Evolutionary conservation across 2,888 invertebrate species (phyloP).

Genomic region (Congeria kusceri): DNA sequence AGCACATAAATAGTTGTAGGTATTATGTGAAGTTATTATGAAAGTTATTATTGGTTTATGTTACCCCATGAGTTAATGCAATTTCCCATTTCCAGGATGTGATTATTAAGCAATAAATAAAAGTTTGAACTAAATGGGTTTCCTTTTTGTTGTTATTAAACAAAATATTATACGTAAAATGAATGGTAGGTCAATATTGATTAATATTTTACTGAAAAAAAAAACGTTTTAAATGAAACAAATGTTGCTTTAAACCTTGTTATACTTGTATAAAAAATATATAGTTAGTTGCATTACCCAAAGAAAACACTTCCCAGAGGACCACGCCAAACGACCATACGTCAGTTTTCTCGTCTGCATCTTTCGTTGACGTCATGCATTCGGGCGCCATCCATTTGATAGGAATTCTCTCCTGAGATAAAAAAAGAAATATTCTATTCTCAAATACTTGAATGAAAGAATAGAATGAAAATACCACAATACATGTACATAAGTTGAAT

Average conservation of each 20-base stretch:
- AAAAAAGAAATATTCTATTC: neutral
- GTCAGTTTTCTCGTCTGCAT: constrained; percentile 67
- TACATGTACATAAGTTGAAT: neutral
- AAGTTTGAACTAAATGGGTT: neutral
- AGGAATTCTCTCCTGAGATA: constrained; percentile 64
- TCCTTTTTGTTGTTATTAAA: neutral
- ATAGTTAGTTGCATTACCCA: constrained; percentile 48
- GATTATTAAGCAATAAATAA: neutral
- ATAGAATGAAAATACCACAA: no score
- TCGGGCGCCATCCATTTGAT: constrained; percentile 72
- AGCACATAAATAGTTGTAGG: no score
- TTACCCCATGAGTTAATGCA: no score
- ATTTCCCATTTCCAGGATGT: no score
- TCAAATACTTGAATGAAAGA: no score
- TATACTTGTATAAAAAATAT: no score
- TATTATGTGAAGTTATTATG: no score
- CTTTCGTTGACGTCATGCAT: constrained; percentile 57
- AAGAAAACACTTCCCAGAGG: constrained; percentile 70
- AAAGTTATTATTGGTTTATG: no score
- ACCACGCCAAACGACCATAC: constrained; percentile 72
- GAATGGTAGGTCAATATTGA: no score
- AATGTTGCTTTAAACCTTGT: no score
- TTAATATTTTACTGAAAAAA: no score
- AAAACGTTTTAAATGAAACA: no score
- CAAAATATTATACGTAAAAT: neutral